Evolutionary conservation across 2,888 invertebrate species (phyloP).

Genomic region (Pteria penguin): DNA sequence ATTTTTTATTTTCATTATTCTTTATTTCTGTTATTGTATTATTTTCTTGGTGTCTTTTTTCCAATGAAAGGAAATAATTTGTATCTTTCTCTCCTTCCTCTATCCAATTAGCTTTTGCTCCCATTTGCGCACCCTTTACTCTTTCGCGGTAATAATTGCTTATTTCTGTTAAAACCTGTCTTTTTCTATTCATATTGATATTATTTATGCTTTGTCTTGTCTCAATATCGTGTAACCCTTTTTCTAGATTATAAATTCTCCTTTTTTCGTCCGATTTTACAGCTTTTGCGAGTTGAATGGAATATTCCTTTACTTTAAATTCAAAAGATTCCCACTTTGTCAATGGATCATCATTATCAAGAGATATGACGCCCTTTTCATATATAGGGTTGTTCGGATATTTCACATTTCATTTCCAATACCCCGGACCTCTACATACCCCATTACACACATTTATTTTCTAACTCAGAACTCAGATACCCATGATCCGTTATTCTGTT

Average conservation of each 20-base stretch:
- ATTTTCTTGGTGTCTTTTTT: background rate
- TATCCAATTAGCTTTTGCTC: background rate
- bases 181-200: background rate
- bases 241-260: background rate
- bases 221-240: background rate
- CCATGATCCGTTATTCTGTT: background rate
- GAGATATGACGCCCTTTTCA: background rate
- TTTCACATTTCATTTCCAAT: background rate
- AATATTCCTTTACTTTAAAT: background rate
- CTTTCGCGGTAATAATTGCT: background rate
- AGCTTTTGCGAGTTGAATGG: background rate
- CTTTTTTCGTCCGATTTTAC: background rate
- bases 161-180: background rate
- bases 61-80: background rate
- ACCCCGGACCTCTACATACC: background rate
- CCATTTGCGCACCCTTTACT: background rate
- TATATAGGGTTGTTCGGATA: background rate
- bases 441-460: background rate
- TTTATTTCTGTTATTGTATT: background rate
- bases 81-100: background rate
- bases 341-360: background rate
- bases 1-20: background rate
- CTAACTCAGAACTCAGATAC: background rate
- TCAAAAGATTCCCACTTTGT: background rate
- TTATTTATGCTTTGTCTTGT: background rate